Evolutionary conservation across 2,797 vertebrate genomes (phyloP), one percentile per base, ranked within the genome.

Genomic region (Pyrocephalus nanus): DNA sequence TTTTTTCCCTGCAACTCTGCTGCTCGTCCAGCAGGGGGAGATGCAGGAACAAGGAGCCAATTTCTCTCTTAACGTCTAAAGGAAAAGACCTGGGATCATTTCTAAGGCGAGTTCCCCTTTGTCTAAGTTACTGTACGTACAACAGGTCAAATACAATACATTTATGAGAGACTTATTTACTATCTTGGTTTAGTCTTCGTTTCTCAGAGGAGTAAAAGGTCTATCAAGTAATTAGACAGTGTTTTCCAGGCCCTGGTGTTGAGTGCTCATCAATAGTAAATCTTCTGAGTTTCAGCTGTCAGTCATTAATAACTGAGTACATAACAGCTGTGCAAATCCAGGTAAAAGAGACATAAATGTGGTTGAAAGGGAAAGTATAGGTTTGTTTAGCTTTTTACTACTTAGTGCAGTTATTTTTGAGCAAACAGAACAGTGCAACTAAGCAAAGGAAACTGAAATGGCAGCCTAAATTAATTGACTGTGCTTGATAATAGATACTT

Each of bases 1-100:
- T 62, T 38, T 14, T 27, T 25, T 1, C 17, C 53, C 42, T 95
- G 96, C 93, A 82, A 36, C 73, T 94, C 70, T 83, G 55, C 58
- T 10, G 6, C 21, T 50, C n/a, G 65, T 89, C 93, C 97, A 96
- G 92, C 84, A 96, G 92, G 90, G 86, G 96, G 96, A 95, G 94
- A 60, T 93, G 54, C 26, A 96, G 91, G 96, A 96, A 91, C 90
- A 88, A 58, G 48, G 48, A 95, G 74, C 9, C 53, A 27, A 3
- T 40, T 73, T 72, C 70, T 47, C 54, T 70, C 27, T 43, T n/a
- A 5, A 79, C 9, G 32, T 8, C 34, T 42, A 11, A 80, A 48
- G 51, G 80, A 92, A 92, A 94, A 58, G 69, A n/a, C 6, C 42
- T 47, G 30, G 14, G 22, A 19, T 38, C 47, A 3, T 62, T 69